Conservation (phyloP, 92 coral and sea anemone genomes). For the Porites lobata region DNA sequence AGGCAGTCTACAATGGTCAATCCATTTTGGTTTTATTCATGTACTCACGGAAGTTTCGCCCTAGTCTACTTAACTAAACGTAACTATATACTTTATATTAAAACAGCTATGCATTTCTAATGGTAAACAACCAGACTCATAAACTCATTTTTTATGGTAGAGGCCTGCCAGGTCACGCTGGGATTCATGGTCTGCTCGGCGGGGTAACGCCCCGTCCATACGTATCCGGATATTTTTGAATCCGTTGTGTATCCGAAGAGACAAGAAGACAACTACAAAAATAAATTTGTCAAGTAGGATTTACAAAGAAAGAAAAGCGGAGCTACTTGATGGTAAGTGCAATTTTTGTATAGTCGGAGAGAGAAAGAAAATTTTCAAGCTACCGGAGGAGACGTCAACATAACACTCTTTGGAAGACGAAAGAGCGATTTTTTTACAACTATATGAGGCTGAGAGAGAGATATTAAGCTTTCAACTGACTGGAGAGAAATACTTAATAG, state of each 20-base stretch:
- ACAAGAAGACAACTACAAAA: background rate
- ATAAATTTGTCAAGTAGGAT: background rate
- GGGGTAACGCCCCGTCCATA: too few species aligned
- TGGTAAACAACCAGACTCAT: too few species aligned
- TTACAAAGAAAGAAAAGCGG: background rate
- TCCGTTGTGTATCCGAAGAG: too few species aligned
- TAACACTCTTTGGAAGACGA: background rate
- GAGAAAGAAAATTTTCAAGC: background rate
- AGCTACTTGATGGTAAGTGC: background rate
- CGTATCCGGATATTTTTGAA: background rate
- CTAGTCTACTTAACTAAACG: too few species aligned
- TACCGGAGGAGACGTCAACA: background rate
- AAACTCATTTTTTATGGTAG: too few species aligned
- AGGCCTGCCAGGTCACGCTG: too few species aligned
- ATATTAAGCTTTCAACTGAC: background rate
- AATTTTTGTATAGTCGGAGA: conserved; percentile 7
- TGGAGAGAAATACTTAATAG: background rate
- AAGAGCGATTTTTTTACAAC: background rate
- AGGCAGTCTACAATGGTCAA: too few species aligned
- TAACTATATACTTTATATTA: too few species aligned
- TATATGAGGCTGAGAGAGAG: conserved; percentile 2
- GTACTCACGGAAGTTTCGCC: too few species aligned
- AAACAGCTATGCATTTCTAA: too few species aligned
- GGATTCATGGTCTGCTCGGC: too few species aligned
- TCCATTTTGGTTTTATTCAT: too few species aligned